Evolutionary conservation across 2,888 invertebrate genomes (phyloP), one percentile per base, ranked within the genome.

Genomic region (Danaus chrysippus): DNA sequence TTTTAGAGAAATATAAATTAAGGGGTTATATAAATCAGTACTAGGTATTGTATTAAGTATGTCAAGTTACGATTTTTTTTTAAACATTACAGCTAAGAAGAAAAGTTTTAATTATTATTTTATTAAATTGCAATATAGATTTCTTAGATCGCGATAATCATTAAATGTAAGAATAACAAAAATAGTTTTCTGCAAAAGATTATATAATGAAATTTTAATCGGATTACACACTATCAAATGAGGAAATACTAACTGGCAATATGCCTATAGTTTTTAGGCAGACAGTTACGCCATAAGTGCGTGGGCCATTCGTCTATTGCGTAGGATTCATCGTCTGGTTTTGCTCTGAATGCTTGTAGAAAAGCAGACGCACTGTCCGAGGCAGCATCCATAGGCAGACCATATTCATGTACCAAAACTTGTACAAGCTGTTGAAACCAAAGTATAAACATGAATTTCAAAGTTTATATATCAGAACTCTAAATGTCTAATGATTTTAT

Each of bases 271-370:
- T 94, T 92, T 66, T 94, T 93, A 53, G 95, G 95, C 61, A 97
- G 86, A 52, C 95, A 94, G 81, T 95, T 94, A 46, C 92, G 92
- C 97, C 97, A 97, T 59, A 97, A 84, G 64, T 93, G 92, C 59
- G 93, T 93, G 61, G 96, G 93, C 96, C 96, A 97, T 66, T 92
- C 92, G 76, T 96, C 95, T 72, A 97, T 86, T 66, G 92, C 92
- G 76, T 93, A 94, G 61, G 93, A 91, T 63, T 93, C 92, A 83
- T 96, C 96, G 77, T 96, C 96, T 10, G 96, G 96, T 75, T 95
- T 95, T 70, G 94, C 94, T 68, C 97, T 92, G 85, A 97, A 96
- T 58, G 94, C 92, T 74, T 93, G 93, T 71, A 97, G 91, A 85
- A 94, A 97, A 66, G 91, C 92, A 56, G 93, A 87, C 59, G 95